Evolutionary conservation across 2,888 invertebrate species (phyloP), one percentile per base, ranked within the genome.

Genomic region (Argynnis bischoffii): DNA sequence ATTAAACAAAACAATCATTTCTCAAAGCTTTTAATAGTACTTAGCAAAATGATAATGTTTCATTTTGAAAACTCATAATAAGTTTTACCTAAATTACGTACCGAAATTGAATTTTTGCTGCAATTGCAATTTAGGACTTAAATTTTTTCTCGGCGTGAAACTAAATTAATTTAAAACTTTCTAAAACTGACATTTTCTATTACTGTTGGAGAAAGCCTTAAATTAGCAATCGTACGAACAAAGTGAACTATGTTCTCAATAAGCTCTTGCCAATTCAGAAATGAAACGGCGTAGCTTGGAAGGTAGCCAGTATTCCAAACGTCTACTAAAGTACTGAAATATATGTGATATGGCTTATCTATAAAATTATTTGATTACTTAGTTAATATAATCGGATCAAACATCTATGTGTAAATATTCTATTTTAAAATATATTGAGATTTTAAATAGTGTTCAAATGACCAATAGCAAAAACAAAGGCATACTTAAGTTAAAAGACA

Each of bases 241-340:
- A 70, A 67, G 67, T 72, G 66, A 69, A 69, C 68, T 70, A 69
- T 69, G 69, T 68, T 73, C 71, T 72, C 72, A 74, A 75, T 74
- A 73, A 73, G 72, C 72, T 74, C 70, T 73, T 75, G 74, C 74
- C 74, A 75, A 76, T 75, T 72, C 75, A 74, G 73, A 71, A 76
- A 74, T 75, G 70, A 72, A 72, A 74, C 70, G 69, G 72, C 68
- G 48, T 48, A 51, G 50, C 56, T 74, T 75, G 75, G 75, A 71
- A 59, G 46, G 64, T 14, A 11, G 74, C 75, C 75, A 75, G 67
- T 53, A 54, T 59, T 69, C 69, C 68, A 67, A n/a, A 54, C 35
- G 15, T 64, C 41, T 64, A 68, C 54, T 46, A 53, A 67, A 64
- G 61, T 14, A 61, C 51, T 54, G 47, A 66, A 60, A 48, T 56